Evolutionary conservation across 64 coral and sea anemone species (phyloP).

Genomic region (Orbicella faveolata): DNA sequence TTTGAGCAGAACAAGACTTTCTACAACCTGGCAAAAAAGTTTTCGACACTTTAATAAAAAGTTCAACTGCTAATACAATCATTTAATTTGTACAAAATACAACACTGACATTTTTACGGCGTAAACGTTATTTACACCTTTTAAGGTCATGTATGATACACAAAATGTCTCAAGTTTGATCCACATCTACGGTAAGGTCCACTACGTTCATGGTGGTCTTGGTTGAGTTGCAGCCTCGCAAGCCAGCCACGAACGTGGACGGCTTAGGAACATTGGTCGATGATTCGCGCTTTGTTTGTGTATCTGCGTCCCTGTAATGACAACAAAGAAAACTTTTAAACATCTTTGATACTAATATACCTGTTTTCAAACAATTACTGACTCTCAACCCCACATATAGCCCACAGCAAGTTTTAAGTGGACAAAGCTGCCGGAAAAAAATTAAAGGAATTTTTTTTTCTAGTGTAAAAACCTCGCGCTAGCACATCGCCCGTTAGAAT

Average conservation of each 20-base stretch:
- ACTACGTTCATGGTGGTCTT: constrained; percentile 98
- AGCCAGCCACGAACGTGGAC: constrained; percentile 79
- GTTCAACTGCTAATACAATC: neutral
- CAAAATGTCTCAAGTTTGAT: constrained; percentile 73
- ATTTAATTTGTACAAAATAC: constrained; percentile 9
- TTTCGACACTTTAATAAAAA: constrained; percentile 2
- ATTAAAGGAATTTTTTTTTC: no score
- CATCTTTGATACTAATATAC: no score
- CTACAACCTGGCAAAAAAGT: neutral
- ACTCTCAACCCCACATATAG: no score
- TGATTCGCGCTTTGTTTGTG: constrained; percentile 92
- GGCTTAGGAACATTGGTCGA: constrained; percentile 95
- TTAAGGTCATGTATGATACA: neutral
- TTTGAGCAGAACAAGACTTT: no score
- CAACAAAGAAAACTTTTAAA: neutral
- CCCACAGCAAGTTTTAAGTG: no score
- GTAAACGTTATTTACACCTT: neutral
- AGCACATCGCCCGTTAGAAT: no score
- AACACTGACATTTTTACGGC: neutral
- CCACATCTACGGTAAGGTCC: constrained; percentile 91
- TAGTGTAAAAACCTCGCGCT: no score
- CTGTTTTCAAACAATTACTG: neutral
- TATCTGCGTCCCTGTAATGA: constrained; percentile 66
- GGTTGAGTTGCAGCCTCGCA: constrained; percentile 97
- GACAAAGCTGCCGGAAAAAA: no score